These are phyloP conservation scores for Heliconius congener DNA, from an alignment of 1,140 invertebrate genomes.

Conservation along the genomic window DNA sequence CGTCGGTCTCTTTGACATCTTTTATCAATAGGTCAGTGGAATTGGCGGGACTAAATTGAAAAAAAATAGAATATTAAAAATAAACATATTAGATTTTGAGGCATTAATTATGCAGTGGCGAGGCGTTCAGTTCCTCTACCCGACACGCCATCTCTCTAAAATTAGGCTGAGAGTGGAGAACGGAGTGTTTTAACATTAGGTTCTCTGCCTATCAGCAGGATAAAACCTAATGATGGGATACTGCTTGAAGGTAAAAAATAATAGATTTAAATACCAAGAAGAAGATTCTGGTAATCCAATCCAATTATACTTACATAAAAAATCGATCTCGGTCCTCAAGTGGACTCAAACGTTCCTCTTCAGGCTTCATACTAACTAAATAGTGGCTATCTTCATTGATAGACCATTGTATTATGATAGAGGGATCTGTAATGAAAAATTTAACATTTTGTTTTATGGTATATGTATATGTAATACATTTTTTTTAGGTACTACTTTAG, in stretches of 20 bases:
- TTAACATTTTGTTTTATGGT: too few relatives aligned
- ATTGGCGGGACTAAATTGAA: constrained; percentile 43
- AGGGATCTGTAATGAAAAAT: constrained; percentile 36
- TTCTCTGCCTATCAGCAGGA: too few relatives aligned
- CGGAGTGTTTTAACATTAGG: too few relatives aligned
- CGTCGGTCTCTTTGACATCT: constrained; percentile 44
- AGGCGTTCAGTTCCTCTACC: too few relatives aligned
- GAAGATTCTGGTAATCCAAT: too few relatives aligned
- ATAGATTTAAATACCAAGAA: not conserved
- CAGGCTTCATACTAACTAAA: constrained; percentile 42
- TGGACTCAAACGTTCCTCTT: constrained; percentile 35
- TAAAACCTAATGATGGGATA: not conserved
- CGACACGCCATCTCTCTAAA: too few relatives aligned
- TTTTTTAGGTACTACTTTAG: not conserved
- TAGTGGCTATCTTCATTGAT: constrained; percentile 44
- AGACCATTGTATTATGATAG: constrained; percentile 52
- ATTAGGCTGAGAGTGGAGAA: too few relatives aligned
- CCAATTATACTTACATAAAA: constrained; percentile 47
- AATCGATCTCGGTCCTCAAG: constrained; percentile 42
- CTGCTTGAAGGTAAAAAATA: not conserved
- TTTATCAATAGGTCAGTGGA: constrained; percentile 60
- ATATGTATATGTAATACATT: too few relatives aligned
- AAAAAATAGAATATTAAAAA: not conserved
- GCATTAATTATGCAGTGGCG: too few relatives aligned
- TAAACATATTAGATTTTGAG: too few relatives aligned